Evolutionary conservation across 2,888 invertebrate species (phyloP).

Genomic region (Drosophila acutilabella): DNA sequence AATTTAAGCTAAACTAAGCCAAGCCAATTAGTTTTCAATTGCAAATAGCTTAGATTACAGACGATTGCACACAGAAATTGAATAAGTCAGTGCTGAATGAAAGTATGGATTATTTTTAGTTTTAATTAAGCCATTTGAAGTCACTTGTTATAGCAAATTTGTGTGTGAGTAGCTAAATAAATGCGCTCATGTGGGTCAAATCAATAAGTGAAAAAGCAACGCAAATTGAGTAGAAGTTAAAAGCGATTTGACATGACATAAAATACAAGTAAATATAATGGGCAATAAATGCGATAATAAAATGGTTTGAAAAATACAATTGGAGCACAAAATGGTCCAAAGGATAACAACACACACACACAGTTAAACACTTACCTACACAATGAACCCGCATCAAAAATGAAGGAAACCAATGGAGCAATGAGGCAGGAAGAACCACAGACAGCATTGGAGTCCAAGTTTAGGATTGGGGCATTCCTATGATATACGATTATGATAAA

Average conservation of each 20-base stretch:
- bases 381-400: conserved; percentile 72
- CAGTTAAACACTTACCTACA: conserved; percentile 20
- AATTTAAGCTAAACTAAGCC: conserved; percentile 4
- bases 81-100: conserved; percentile 7
- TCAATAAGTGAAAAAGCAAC: conserved; percentile 43
- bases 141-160: conserved; percentile 9
- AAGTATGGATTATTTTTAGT: conserved; percentile 15
- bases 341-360: conserved; percentile 33
- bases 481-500: conserved; percentile 74
- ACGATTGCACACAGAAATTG: conserved; percentile 4
- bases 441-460: no score
- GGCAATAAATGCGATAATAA: conserved; percentile 73
- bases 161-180: neutral
- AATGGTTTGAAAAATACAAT: conserved; percentile 55
- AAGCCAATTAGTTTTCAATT: neutral
- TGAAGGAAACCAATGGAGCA: conserved; percentile 70
- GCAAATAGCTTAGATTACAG: neutral
- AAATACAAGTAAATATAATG: conserved; percentile 67
- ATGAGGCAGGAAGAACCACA: conserved; percentile 54
- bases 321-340: conserved; percentile 55
- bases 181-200: conserved; percentile 46
- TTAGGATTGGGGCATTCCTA: conserved; percentile 21
- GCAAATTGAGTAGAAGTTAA: conserved; percentile 39
- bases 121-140: conserved; percentile 32
- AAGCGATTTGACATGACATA: conserved; percentile 59